These are phyloP conservation scores for Clytia hemisphaerica DNA, from an alignment of 30 jellyfish, hydroid and myxozoan species.

Conservation along the genomic window DNA sequence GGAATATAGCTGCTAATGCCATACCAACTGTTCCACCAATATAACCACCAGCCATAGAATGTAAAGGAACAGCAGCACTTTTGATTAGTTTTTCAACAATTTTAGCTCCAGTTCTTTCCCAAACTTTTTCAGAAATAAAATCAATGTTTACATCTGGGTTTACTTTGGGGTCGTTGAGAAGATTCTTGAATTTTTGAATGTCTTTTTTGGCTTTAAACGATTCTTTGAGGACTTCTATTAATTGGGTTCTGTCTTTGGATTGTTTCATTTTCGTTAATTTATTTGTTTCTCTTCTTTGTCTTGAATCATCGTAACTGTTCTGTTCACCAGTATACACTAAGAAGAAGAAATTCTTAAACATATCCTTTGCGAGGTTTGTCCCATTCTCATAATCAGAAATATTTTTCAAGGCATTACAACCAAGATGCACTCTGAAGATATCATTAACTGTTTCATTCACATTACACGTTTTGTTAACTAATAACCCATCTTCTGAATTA, in stretches of 20 bases:
- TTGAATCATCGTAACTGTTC: background rate
- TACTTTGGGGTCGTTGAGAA: background rate
- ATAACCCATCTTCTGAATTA: too few species aligned
- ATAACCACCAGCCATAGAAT: conserved; percentile 1
- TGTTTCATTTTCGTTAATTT: background rate
- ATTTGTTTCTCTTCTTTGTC: background rate
- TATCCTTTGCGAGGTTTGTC: background rate
- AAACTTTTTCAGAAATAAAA: background rate
- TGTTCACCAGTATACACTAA: background rate
- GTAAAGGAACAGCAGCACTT: background rate
- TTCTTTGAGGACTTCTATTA: background rate
- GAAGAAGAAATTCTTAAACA: background rate
- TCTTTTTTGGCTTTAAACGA: background rate
- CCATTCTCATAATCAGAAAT: background rate
- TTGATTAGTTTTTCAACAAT: background rate
- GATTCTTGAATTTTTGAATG: background rate
- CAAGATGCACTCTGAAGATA: background rate
- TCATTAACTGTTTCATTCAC: background rate
- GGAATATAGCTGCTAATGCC: background rate
- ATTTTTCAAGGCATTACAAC: background rate
- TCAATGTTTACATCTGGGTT: background rate
- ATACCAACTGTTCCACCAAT: background rate
- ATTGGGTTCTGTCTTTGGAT: background rate
- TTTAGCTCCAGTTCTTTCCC: conserved; percentile 2
- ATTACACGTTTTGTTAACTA: too few species aligned